A percentile compares a stretch with the other conserved stretches of the same genome.
These are phyloP conservation scores for Tauraco erythrolophus DNA, from an alignment of 2,113 vertebrate species.

Conservation along the genomic window DNA sequence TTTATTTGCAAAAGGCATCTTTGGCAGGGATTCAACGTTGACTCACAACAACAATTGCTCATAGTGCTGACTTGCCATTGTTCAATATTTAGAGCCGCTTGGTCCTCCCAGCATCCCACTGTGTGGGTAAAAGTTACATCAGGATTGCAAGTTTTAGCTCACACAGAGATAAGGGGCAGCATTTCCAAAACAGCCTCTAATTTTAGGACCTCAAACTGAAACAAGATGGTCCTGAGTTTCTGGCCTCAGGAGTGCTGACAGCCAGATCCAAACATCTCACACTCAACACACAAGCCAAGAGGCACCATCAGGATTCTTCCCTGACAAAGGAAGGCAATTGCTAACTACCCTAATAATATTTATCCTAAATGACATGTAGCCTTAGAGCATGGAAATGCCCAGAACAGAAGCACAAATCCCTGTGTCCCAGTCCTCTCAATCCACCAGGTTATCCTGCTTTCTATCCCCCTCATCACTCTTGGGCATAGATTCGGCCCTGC, in stretches of 20 bases:
- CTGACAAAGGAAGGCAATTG: background rate
- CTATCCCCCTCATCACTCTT: background rate
- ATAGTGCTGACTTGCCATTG: conserved; percentile 5
- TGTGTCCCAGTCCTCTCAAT: background rate
- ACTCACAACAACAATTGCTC: conserved; percentile 22
- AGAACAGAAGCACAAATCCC: background rate
- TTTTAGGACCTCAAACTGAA: background rate
- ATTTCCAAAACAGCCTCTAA: background rate
- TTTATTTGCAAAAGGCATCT: conserved; percentile 49
- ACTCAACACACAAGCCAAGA: background rate
- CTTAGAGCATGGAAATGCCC: background rate
- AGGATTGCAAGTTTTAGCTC: background rate
- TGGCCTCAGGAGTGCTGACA: background rate
- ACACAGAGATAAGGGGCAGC: background rate
- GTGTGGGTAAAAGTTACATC: background rate
- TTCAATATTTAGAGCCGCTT: background rate
- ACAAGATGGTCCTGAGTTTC: background rate
- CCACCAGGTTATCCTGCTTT: background rate
- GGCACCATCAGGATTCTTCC: background rate
- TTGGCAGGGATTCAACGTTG: conserved; percentile 27
- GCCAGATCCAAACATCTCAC: background rate
- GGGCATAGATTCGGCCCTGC: background rate
- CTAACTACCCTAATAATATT: background rate
- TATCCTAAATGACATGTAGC: background rate
- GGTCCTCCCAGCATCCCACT: background rate